Evolutionary conservation across 2,113 vertebrate species (phyloP), one percentile per base, ranked within the genome.

Genomic region (Semnornis frantzii): DNA sequence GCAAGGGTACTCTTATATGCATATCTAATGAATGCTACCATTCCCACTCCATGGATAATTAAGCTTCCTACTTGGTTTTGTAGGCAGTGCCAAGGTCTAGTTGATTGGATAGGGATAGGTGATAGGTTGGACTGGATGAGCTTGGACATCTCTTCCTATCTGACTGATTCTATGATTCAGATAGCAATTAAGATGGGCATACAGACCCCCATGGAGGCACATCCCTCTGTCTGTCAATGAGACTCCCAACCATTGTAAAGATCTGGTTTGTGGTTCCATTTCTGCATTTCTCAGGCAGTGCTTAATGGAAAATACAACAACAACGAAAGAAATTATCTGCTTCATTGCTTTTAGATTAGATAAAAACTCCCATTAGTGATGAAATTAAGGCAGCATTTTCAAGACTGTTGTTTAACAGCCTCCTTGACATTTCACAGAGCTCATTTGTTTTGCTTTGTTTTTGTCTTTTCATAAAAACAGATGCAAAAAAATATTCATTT

Each of bases 391-490:
- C n/a, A 9, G 75, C 1, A 1, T 92, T 95, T 94, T 86, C 95
- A 89, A 92, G 87, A 86, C 84, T 82, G 72, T 87, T 96, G 87
- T 93, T 95, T 96, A 94, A 93, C 94, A 96, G 82, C 85, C 62
- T 94, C 85, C 89, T 91, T 96, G 94, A 96, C 94, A 94, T 97
- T 97, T 94, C 92, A 91, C 89, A 85, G 92, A 80, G 74, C 85
- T 95, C 82, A 73, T 95, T 96, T 96, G 85, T 90, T 97, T 95
- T 85, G 65, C 62, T 91, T 89, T 89, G 72, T 37, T 30, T 93
- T 91, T 87, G 55, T 19, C 37, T 83, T 92, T 85, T 78, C 92
- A 70, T 37, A 57, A 93, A 96, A 94, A 69, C 85, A 95, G 76
- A 90, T 63, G 63, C 30, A 64, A 75, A 83, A 87, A 58, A 71